Evolutionary conservation across 2,797 vertebrate genomes (phyloP).

Genomic region (Helarctos malayanus): DNA sequence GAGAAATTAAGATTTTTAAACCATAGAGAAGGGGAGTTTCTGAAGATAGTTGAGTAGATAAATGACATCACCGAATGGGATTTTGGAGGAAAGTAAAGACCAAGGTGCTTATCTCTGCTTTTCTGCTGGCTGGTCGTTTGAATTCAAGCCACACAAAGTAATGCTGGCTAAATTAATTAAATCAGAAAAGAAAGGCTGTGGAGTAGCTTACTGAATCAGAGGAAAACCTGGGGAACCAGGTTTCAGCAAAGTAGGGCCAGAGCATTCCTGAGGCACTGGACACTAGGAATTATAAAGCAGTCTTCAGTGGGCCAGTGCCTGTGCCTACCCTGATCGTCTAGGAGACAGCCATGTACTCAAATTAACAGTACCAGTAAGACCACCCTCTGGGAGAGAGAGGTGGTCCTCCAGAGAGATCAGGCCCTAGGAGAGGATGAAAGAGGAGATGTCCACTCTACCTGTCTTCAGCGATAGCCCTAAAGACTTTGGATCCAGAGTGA

Average conservation of each 20-base stretch:
- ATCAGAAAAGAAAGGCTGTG: neutral
- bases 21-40: neutral
- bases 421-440: neutral
- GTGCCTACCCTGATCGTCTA: neutral
- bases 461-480: neutral
- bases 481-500: neutral
- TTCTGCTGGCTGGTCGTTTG: constrained; percentile 16
- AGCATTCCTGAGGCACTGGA: neutral
- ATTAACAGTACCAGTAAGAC: neutral
- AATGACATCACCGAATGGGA: neutral
- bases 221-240: neutral
- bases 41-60: neutral
- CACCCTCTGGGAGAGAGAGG: neutral
- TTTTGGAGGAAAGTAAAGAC: constrained; percentile 11
- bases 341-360: neutral
- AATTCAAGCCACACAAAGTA: constrained; percentile 19
- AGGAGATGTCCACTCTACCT: neutral
- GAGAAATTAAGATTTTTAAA: neutral
- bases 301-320: neutral
- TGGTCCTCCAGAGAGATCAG: neutral
- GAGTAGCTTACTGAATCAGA: neutral
- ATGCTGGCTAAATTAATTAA: constrained; percentile 22
- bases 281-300: neutral
- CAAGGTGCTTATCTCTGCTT: neutral
- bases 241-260: neutral